Evolutionary conservation across 1,140 invertebrate genomes (phyloP).

Genomic region (Probaryconus sp.): DNA sequence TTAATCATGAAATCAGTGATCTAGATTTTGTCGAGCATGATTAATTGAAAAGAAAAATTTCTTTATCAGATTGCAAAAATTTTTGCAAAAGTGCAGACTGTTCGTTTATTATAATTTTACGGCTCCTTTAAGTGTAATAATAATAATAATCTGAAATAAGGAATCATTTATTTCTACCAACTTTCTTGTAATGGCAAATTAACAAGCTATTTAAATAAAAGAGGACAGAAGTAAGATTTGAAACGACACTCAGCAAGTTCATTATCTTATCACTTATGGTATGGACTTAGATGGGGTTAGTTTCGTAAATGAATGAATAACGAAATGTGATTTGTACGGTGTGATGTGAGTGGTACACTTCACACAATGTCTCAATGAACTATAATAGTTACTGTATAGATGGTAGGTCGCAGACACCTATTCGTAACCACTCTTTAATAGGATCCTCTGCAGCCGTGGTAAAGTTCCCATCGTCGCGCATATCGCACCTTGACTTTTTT

Average conservation of each 20-base stretch:
- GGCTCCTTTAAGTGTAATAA: no score
- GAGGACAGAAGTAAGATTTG: not conserved
- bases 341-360: constrained; percentile 72
- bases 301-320: constrained; percentile 66
- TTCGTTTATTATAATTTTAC: no score
- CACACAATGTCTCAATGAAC: constrained; percentile 72
- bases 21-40: no score
- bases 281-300: constrained; percentile 11
- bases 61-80: no score
- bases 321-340: constrained; percentile 64
- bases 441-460: constrained; percentile 69
- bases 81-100: no score
- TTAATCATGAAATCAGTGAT: no score
- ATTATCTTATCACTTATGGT: not conserved
- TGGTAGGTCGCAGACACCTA: constrained; percentile 37
- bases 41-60: no score
- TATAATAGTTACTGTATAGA: constrained; percentile 50
- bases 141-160: no score
- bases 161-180: no score
- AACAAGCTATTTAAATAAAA: not conserved
- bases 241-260: not conserved
- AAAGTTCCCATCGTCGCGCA: constrained; percentile 71
- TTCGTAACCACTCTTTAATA: constrained; percentile 51
- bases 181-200: no score
- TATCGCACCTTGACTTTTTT: constrained; percentile 45